Base-by-base conservation (phyloP, 2,113 vertebrate genomes). In the Lipophrys pholis region DNA sequence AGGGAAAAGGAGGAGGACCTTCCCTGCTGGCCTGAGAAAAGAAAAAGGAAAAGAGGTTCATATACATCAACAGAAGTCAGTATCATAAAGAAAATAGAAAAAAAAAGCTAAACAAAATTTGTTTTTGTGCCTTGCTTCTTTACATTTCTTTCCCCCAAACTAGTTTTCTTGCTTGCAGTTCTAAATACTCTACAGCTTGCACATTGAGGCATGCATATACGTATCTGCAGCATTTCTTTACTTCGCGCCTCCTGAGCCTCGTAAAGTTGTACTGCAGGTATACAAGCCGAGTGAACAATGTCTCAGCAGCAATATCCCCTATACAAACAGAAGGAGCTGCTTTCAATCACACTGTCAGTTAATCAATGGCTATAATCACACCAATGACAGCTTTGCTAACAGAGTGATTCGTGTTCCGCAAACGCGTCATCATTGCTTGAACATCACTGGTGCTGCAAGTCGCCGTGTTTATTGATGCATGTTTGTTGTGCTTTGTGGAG, bases 21-120 rank as follows among this genome's bases (percentile, higher is more conserved):
- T 69, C 79, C 69, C 60, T 59, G 12, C 45, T 54, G 40, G 59
- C 69, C 74, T 54, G 81, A 77, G 81, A 81, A 90, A 67, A 69
- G 21, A 74, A 84, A 73, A 69, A 76, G 75, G 83, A 87, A 92
- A 92, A 90, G 72, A 87, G 68, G 74, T 83, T 91, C 79, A 83
- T 60, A 60, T 74, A 91, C 69, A 88, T 91, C 87, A 89, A 81
- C 83, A 81, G 67, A 79, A 71, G 79, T 91, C 74, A 90, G 61
- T 82, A 89, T 91, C 88, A 90, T 72, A 80, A 52, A 74, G 63
- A 21, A 53, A 41, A 65, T 57, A 38, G 53, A 59, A 64, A 77
- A 59, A 64, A 77, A 59, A 35, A 7, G 6, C 68, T 82, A 76
- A 59, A 81, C 35, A 54, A 14, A 15, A 54, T 57, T 49, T 63